Evolutionary conservation across 2,797 vertebrate genomes (phyloP), one percentile per base, ranked within the genome.

Genomic region (Squalus acanthias): DNA sequence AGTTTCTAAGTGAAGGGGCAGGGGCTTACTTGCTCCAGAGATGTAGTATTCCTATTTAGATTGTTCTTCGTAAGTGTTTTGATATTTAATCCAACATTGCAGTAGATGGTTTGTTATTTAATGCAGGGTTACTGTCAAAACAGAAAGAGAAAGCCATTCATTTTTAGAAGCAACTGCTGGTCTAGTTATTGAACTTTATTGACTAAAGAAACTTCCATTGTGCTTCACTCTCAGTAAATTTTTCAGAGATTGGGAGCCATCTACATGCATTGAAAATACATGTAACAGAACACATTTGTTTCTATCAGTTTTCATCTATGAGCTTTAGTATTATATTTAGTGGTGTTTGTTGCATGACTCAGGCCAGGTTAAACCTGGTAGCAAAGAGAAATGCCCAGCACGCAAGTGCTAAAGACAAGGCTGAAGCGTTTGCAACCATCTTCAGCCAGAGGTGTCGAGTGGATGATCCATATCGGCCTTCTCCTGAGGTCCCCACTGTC

Each of bases 1-100:
- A 96, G 96, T 57, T 96, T 96, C 96, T 96, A 95, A 96, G 96
- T 94, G 53, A 96, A 96, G 97, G 96, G 96, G 96, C 96, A 5
- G 87, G 50, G 69, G 96, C 15, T 74, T 72, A 33, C 70, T 74
- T 95, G 46, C 46, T 95, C 76, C 70, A 76, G 70, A 95, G 50
- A 57, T 57, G 15, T 72, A 13, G 93, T 33, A 33, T 29, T 72
- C 67, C 24, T 95, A 67, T 74, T 95, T 93, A 13, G 5, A 95
- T 95, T 95, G 24, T 95, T 72, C 26, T 74, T 76, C 26, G 4
- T 95, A 57, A 57, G 70, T n/a, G 50, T 57, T 95, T 53, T 95
- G 94, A 95, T 95, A 74, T 72, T 53, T 72, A 70, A 53, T 95
- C 46, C 12, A 74, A 76, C 50, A 95, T 26, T 57, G 15, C 89